Evolutionary conservation across 1,140 invertebrate species (phyloP).

Genomic region (Ooceraea biroi): DNA sequence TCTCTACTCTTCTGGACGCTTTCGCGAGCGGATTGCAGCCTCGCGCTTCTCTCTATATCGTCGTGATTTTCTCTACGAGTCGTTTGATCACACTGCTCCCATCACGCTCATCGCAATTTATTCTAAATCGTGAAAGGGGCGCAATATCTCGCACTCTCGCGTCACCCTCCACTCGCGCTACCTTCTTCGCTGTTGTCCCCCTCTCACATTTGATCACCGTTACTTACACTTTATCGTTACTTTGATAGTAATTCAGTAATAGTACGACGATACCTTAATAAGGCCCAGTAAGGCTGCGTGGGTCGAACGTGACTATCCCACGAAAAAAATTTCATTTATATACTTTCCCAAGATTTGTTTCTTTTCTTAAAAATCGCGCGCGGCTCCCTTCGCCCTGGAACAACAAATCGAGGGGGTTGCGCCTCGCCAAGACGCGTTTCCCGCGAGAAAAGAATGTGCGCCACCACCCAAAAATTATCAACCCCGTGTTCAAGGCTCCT

Average conservation of each 20-base stretch:
- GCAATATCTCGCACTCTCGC: not conserved
- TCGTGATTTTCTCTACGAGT: not conserved
- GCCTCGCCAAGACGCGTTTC: not conserved
- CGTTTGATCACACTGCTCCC: constrained; percentile 14
- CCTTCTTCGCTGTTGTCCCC: constrained; percentile 35
- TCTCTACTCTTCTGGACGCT: constrained; percentile 12
- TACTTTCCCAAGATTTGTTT: constrained; percentile 26
- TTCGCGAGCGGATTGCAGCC: constrained; percentile 20
- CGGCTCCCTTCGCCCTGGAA: constrained; percentile 1
- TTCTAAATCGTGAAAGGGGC: not conserved
- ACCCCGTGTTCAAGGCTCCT: constrained; percentile 17
- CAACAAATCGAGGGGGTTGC: constrained; percentile 15
- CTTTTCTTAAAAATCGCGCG: constrained; percentile 51
- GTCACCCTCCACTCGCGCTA: not conserved
- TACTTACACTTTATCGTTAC: constrained; percentile 73
- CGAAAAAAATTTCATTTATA: constrained; percentile 78
- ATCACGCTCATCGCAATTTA: constrained; percentile 7
- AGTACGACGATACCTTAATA: constrained; percentile 86
- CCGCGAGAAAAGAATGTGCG: not conserved
- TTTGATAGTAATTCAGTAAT: constrained; percentile 83
- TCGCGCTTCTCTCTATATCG: constrained; percentile 15
- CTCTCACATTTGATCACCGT: constrained; percentile 68
- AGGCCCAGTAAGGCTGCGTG: constrained; percentile 86
- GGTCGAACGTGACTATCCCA: constrained; percentile 82
- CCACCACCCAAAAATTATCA: constrained; percentile 22